Percentiles rank a stretch among this genome's conserved stretches.
These are phyloP conservation scores for Megaleporinus macrocephalus DNA, from an alignment of 2,113 vertebrate genomes.

Conservation along the genomic window DNA sequence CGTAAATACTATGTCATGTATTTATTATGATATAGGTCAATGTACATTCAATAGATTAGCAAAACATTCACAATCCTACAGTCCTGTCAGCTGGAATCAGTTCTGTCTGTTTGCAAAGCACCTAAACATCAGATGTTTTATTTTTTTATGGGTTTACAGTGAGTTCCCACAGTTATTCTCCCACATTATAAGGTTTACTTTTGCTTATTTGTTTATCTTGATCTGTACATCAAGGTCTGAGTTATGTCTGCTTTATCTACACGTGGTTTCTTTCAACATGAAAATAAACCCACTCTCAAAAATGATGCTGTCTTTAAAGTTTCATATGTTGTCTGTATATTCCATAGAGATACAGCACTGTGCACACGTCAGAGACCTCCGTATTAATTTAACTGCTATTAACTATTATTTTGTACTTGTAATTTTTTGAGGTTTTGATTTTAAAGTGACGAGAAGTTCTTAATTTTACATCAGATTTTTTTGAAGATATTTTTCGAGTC, in stretches of 20 bases:
- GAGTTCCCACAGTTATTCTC: neutral
- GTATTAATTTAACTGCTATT: no score
- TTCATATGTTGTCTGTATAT: no score
- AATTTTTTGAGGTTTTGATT: no score
- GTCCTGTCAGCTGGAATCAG: neutral
- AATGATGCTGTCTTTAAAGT: neutral
- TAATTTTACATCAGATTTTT: no score
- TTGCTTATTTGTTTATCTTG: neutral
- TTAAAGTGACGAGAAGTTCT: no score
- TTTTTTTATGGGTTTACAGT: neutral
- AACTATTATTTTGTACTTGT: no score
- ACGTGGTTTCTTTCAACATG: neutral
- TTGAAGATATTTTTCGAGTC: no score
- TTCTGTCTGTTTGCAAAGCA: neutral
- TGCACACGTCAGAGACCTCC: no score
- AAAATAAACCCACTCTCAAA: neutral
- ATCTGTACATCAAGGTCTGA: neutral
- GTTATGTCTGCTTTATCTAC: neutral
- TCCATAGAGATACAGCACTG: no score
- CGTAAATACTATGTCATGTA: slow-evolving; percentile 14
- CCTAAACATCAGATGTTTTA: neutral
- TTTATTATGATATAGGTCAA: slow-evolving; percentile 28
- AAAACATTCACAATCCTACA: neutral
- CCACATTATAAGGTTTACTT: slow-evolving; percentile 12
- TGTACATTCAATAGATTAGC: neutral